Percentiles rank a stretch among this genome's conserved stretches.
Conservation (phyloP, 2,888 invertebrate genomes). For the Trichacis sp. region DNA sequence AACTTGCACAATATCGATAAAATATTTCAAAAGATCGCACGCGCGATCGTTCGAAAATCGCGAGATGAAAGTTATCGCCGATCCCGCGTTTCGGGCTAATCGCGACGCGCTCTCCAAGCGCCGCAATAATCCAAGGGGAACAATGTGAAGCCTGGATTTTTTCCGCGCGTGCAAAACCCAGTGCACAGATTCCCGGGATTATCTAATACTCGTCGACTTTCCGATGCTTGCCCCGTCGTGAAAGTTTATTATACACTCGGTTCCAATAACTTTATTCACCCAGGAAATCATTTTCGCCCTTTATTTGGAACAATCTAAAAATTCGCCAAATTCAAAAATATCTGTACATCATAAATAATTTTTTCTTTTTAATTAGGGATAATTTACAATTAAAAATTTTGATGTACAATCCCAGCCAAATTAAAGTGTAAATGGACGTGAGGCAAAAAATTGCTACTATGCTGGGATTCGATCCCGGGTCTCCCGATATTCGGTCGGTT, state of each 20-base stretch:
- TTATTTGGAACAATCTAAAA: too few relatives aligned
- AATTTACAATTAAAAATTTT: too few relatives aligned
- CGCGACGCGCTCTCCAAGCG: background rate
- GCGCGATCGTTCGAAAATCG: constrained; percentile 20
- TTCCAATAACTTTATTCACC: background rate
- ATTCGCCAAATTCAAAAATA: too few relatives aligned
- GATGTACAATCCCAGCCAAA: too few relatives aligned
- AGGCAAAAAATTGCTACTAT: too few relatives aligned
- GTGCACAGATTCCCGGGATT: constrained; percentile 13
- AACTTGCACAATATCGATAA: constrained; percentile 17
- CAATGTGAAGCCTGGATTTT: constrained; percentile 12
- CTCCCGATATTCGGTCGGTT: too few relatives aligned
- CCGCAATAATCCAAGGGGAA: constrained; percentile 3
- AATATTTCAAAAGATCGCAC: constrained; percentile 30
- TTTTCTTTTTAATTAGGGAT: too few relatives aligned
- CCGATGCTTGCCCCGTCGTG: constrained; percentile 12
- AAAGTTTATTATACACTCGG: constrained; percentile 23
- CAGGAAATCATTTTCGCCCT: background rate
- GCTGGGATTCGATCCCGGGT: too few relatives aligned
- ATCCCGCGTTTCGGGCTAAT: constrained; percentile 15
- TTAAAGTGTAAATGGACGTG: too few relatives aligned
- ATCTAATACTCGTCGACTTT: constrained; percentile 15
- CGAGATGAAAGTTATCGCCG: constrained; percentile 29
- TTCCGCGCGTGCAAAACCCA: constrained; percentile 14
- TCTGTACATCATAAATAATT: too few relatives aligned